phyloP scores from a whole-genome alignment of 2,888 invertebrate genomes.

The Temnothorax rugatulus region DNA sequence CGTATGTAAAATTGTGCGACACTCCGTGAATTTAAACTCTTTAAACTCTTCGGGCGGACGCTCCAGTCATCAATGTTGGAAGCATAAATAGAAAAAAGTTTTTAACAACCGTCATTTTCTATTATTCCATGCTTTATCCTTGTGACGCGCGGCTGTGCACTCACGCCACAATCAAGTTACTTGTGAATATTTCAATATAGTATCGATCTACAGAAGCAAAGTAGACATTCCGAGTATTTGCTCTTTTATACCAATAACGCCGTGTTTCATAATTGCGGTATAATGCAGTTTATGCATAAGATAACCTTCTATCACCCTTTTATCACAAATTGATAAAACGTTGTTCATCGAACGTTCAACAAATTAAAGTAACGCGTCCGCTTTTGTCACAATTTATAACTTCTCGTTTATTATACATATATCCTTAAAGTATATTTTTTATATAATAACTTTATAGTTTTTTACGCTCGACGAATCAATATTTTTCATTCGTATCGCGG shows the following conservation, averaged over 20 bases:
- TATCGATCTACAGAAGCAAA: constrained; percentile 43
- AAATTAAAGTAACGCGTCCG: background rate
- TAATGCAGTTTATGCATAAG: background rate
- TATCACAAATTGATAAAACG: constrained; percentile 10
- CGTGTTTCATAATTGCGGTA: background rate
- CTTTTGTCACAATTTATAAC: background rate
- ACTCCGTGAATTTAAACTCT: too few species aligned
- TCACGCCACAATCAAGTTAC: constrained; percentile 32
- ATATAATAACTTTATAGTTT: background rate
- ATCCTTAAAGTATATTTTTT: background rate
- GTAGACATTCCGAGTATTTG: background rate
- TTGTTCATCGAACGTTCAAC: background rate
- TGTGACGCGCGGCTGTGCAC: constrained; percentile 17
- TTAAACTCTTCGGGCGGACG: constrained; percentile 1
- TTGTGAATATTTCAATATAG: constrained; percentile 50
- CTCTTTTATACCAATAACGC: constrained; percentile 4
- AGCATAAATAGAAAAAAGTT: constrained; percentile 13
- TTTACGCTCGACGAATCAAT: background rate
- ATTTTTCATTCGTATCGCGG: constrained; percentile 3
- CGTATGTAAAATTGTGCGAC: background rate
- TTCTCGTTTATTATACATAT: background rate
- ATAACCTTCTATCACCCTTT: background rate
- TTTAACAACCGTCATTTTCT: constrained; percentile 19
- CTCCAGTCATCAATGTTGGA: background rate
- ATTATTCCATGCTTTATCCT: constrained; percentile 25